Evolutionary conservation across 2,888 invertebrate species (phyloP).

Genomic region (Eubasilissa splendida): DNA sequence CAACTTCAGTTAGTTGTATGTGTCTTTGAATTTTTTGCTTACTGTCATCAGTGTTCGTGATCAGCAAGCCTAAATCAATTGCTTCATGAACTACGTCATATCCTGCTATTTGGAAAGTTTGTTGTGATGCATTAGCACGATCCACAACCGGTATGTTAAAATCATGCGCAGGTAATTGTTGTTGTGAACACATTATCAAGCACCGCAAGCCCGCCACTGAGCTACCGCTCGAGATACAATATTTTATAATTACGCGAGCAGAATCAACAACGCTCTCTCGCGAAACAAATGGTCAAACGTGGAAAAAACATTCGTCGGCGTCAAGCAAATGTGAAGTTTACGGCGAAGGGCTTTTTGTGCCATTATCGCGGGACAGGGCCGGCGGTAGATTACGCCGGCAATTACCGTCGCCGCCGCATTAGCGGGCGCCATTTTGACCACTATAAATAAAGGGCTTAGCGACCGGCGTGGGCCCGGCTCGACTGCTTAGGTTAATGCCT

Average conservation of each 20-base stretch:
- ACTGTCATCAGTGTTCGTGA: too few species aligned
- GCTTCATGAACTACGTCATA: too few species aligned
- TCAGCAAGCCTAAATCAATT: too few species aligned
- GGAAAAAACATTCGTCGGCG: constrained; percentile 15
- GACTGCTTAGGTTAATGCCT: background rate
- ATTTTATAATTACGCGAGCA: constrained; percentile 31
- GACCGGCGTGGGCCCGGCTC: constrained; percentile 20
- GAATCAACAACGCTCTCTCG: constrained; percentile 15
- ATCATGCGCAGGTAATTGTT: too few species aligned
- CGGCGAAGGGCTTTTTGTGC: constrained; percentile 30
- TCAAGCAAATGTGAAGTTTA: constrained; percentile 24
- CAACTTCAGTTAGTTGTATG: too few species aligned
- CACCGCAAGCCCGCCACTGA: too few species aligned
- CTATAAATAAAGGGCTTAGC: constrained; percentile 51
- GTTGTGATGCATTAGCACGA: too few species aligned
- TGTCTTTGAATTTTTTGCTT: too few species aligned
- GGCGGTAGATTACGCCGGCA: constrained; percentile 36
- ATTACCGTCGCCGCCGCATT: constrained; percentile 46
- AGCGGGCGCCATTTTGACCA: constrained; percentile 45
- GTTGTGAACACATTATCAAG: too few species aligned
- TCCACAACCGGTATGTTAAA: too few species aligned
- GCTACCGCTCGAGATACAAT: background rate
- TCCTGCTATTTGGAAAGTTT: too few species aligned
- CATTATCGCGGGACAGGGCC: constrained; percentile 23
- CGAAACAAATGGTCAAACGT: constrained; percentile 3